Base-by-base conservation (phyloP, 2,888 invertebrate species). In the Polymixis lichenea region DNA sequence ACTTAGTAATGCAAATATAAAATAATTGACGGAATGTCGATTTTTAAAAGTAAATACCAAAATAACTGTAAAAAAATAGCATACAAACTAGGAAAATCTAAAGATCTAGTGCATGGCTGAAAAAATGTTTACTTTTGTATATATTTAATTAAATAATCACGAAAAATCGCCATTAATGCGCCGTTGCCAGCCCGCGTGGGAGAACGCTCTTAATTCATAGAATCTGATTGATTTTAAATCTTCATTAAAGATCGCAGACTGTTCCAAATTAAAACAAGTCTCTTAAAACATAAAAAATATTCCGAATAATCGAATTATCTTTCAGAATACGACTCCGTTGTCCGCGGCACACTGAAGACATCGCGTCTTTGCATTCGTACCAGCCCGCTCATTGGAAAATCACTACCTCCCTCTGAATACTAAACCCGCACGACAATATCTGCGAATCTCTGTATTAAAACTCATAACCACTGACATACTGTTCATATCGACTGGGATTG, bases 301-400 rank as follows among this genome's bases (percentile, higher is more conserved):
- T 38, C 53, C 2, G 7, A 43, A 71, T n/a, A 70, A 74, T 69
- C 51, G 53, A 84, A 73, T 67, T 13, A 49, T 55, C 25, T 9
- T 68, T 73, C 90, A 91, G 95, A 95, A 95, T 95, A 95, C 77
- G 64, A 28, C 85, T 58, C 53, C 81, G 28, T 66, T 81, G 87
- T 88, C 87, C 86, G 86, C 84, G 90, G 88, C 86, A 87, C 88
- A 88, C 89, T 92, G 93, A 94, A 95, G 95, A 95, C 94, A 92
- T 92, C 88, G 90, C 91, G 92, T 91, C 93, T 95, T 94, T 93
- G 94, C 94, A 95, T 95, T 94, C 94, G 92, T 90, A 91, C 91
- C 90, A 89, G 92, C 87, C 90, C 89, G 93, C 92, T 95, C 96
- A 96, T 96, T 95, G 96, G 95, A 95, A 95, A 96, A 96, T 96